A percentile compares a stretch with the other conserved stretches of the same genome.
These are phyloP conservation scores for Limulus polyphemus DNA, from an alignment of 2,888 invertebrate species.

Conservation along the genomic window DNA sequence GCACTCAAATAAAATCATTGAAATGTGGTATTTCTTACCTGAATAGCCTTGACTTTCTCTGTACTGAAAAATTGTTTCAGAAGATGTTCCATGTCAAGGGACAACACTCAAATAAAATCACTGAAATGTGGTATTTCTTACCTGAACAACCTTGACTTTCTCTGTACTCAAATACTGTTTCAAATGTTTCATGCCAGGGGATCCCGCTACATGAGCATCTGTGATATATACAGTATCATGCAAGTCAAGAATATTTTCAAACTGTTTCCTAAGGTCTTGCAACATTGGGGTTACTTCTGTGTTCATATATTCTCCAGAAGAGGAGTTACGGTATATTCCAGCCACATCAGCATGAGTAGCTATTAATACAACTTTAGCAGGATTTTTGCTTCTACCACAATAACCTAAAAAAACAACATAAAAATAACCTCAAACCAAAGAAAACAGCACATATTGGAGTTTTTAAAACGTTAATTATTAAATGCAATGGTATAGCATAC, in stretches of 20 bases:
- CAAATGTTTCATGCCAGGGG: conserved; percentile 48
- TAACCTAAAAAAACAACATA: conserved; percentile 39
- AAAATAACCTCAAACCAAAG: neutral
- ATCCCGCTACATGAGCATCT: conserved; percentile 50
- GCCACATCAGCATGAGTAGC: conserved; percentile 51
- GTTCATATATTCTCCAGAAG: conserved; percentile 43
- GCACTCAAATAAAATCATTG: conserved; percentile 36
- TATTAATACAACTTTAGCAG: conserved; percentile 46
- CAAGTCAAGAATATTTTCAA: conserved; percentile 47
- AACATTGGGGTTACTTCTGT: too few relatives aligned
- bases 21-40: conserved; percentile 32
- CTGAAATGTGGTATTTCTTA: conserved; percentile 8
- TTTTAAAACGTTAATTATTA: too few relatives aligned
- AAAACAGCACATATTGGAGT: too few relatives aligned
- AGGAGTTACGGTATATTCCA: conserved; percentile 41
- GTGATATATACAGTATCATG: conserved; percentile 46
- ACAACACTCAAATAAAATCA: conserved; percentile 39
- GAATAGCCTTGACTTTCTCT: conserved; percentile 43
- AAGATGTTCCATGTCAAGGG: conserved; percentile 46
- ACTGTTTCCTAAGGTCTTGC: conserved; percentile 23
- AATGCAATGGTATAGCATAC: too few relatives aligned
- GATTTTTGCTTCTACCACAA: conserved; percentile 45
- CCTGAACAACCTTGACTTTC: conserved; percentile 45
- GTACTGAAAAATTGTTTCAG: conserved; percentile 45
- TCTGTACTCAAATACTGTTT: conserved; percentile 44